Evolutionary conservation across 2,797 vertebrate species (phyloP).

Genomic region (Serranus cabrilla): DNA sequence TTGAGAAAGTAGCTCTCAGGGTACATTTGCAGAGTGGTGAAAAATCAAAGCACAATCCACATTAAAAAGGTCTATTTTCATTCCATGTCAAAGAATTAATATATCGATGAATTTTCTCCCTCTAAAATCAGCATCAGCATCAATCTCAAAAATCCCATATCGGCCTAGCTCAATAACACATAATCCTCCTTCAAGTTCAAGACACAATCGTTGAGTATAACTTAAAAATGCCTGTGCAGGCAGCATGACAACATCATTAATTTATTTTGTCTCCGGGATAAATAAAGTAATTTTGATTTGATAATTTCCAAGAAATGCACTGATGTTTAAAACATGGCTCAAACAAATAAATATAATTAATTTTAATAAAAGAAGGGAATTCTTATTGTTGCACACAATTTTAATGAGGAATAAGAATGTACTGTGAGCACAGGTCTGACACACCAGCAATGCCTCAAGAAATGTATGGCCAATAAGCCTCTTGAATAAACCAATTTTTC

Average conservation of each 20-base stretch:
- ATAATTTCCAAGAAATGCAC: not conserved
- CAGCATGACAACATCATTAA: too few species aligned
- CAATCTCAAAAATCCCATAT: too few species aligned
- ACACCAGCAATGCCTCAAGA: slow-evolving; percentile 38
- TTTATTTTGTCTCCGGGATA: too few species aligned
- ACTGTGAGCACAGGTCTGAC: slow-evolving; percentile 19
- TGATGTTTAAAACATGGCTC: not conserved
- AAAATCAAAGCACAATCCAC: too few species aligned
- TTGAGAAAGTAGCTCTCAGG: too few species aligned
- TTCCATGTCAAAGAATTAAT: too few species aligned
- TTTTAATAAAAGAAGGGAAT: not conserved
- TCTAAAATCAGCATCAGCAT: too few species aligned
- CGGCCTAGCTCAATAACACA: not conserved
- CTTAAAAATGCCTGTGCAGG: not conserved
- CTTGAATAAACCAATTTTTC: slow-evolving; percentile 73
- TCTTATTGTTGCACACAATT: not conserved
- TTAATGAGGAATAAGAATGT: slow-evolving; percentile 10
- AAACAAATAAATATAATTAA: too few species aligned
- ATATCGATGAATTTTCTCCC: too few species aligned
- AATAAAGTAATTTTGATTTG: too few species aligned
- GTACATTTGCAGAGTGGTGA: too few species aligned
- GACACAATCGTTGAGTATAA: not conserved
- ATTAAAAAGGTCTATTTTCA: too few species aligned
- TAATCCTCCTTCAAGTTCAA: not conserved
- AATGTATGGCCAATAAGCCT: slow-evolving; percentile 68